phyloP scores from a whole-genome alignment of 2,797 vertebrate species.

The Galago senegalensis region DNA sequence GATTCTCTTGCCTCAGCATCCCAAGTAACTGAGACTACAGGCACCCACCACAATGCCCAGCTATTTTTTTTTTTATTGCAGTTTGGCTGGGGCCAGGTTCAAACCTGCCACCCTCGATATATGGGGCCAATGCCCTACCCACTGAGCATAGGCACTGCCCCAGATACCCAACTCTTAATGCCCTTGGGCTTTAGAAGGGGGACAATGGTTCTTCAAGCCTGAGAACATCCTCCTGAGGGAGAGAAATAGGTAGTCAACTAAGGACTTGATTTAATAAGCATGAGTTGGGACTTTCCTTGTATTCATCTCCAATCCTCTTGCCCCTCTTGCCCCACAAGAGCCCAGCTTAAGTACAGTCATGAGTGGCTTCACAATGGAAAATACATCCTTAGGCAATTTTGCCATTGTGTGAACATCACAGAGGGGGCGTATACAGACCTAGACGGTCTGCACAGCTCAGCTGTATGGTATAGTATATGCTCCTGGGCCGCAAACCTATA shows the following conservation, averaged over 20 bases:
- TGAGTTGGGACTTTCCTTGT: not conserved
- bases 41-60: too few species aligned
- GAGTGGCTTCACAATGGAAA: not conserved
- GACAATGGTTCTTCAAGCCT: not conserved
- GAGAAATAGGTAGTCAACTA: not conserved
- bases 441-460: not conserved
- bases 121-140: too few species aligned
- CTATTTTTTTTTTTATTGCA: too few species aligned
- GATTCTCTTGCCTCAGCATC: too few species aligned
- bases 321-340: too few species aligned
- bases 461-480: not conserved
- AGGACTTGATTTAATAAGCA: not conserved
- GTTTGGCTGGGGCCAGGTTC: too few species aligned
- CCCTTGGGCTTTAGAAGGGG: not conserved
- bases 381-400: not conserved
- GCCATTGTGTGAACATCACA: not conserved
- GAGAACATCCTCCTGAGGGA: not conserved
- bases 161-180: too few species aligned
- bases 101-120: too few species aligned
- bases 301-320: not conserved
- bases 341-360: not conserved
- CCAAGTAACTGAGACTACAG: too few species aligned
- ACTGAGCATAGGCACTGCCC: too few species aligned
- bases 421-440: not conserved
- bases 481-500: not conserved